Conservation (phyloP, 2,797 vertebrate species). For the Myotis pilosus region DNA sequence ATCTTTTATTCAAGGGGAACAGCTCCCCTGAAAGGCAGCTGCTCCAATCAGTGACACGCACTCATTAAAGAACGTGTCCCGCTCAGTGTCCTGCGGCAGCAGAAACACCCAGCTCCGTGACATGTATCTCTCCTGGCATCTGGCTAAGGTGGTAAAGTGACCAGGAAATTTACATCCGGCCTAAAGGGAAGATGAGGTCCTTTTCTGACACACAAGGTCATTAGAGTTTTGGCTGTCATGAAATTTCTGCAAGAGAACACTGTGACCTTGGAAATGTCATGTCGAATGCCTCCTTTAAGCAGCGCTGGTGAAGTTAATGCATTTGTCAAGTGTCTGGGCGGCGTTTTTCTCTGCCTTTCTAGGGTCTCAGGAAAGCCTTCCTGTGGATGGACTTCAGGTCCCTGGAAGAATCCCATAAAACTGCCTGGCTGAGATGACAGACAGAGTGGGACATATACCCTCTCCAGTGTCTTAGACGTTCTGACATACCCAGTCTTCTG, state of each 20-base stretch:
- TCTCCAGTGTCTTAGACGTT: background rate
- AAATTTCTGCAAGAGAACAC: constrained; percentile 67
- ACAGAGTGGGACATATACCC: rapidly evolving
- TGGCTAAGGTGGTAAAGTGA: constrained; percentile 71
- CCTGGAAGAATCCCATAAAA: background rate
- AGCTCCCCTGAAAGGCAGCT: constrained; percentile 52
- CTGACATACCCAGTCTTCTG: background rate
- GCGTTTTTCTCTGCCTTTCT: background rate
- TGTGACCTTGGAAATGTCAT: constrained; percentile 51
- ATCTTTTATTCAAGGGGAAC: constrained; percentile 29
- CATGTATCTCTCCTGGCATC: constrained; percentile 72
- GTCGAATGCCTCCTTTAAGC: constrained; percentile 57
- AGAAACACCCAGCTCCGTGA: constrained; percentile 57
- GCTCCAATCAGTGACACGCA: constrained; percentile 59
- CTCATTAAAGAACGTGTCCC: constrained; percentile 53
- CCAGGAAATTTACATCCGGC: constrained; percentile 66
- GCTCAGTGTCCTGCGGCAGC: constrained; percentile 37
- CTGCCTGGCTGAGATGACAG: background rate
- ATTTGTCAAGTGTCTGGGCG: background rate
- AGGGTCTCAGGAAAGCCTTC: background rate
- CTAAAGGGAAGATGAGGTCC: constrained; percentile 65
- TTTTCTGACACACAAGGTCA: constrained; percentile 32
- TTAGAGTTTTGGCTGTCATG: constrained; percentile 59
- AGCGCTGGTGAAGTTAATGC: background rate
- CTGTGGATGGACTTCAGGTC: background rate